Percentiles rank a stretch among this genome's conserved stretches.
Evolutionary conservation across 2,113 vertebrate species (phyloP).

Genomic region (Peromyscus maniculatus): DNA sequence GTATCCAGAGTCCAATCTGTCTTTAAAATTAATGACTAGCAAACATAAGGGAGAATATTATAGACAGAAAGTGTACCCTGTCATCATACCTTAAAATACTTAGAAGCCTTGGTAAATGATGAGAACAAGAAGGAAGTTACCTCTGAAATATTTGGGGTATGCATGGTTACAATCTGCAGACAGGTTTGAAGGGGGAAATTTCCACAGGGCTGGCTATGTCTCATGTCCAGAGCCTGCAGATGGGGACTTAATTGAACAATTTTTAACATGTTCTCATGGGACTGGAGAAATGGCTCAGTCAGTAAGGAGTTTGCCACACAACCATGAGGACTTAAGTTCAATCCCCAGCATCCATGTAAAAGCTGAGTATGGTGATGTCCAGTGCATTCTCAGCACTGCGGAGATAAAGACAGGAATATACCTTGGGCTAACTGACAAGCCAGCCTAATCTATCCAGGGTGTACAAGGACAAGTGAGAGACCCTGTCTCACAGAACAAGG

Average conservation of each 20-base stretch:
- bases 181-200: background rate
- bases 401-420: background rate
- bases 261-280: background rate
- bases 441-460: background rate
- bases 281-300: background rate
- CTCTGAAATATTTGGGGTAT: background rate
- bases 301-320: background rate
- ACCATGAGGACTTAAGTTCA: background rate
- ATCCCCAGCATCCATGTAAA: background rate
- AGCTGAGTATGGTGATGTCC: background rate
- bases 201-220: background rate
- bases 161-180: background rate
- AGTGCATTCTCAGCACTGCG: background rate
- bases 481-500: background rate
- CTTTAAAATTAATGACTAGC: background rate
- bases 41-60: background rate
- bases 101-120: background rate
- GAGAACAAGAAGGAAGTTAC: background rate
- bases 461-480: background rate
- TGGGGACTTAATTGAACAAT: background rate
- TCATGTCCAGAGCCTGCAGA: accelerated
- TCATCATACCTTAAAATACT: background rate
- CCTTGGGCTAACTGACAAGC: background rate
- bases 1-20: background rate
- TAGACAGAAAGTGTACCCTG: background rate